Conservation (phyloP, 2,113 vertebrate species). For the Notechis scutatus region DNA sequence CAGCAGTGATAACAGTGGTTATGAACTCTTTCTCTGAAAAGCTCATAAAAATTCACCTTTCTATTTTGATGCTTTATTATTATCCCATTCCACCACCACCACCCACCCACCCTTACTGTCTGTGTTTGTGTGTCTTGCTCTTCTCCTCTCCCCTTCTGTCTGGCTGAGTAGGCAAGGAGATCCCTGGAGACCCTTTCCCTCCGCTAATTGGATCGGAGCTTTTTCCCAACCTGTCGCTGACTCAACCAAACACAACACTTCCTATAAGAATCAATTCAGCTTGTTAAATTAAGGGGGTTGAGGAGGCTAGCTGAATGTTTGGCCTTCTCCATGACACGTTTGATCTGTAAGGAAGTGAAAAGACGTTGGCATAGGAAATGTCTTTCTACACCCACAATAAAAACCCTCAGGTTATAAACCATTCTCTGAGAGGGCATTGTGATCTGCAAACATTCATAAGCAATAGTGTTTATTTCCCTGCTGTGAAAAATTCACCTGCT, state of each 20-base stretch:
- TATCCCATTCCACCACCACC: neutral
- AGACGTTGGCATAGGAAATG: neutral
- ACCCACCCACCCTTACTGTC: neutral
- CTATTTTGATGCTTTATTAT: neutral
- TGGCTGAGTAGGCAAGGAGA: slow-evolving; percentile 12
- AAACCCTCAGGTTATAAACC: neutral
- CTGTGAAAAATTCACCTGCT: neutral
- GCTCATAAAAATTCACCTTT: neutral
- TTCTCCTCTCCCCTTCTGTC: neutral
- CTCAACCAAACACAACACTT: slow-evolving; percentile 3
- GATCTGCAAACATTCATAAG: neutral
- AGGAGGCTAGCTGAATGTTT: neutral
- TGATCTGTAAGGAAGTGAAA: neutral
- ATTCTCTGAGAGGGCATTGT: neutral
- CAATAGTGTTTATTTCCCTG: neutral
- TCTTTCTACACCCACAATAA: neutral
- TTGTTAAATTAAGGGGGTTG: neutral
- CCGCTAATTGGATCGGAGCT: slow-evolving; percentile 20
- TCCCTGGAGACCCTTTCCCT: neutral
- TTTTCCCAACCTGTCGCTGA: slow-evolving; percentile 24
- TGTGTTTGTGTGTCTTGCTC: neutral
- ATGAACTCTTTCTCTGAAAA: neutral
- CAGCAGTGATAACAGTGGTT: neutral
- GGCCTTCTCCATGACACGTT: neutral
- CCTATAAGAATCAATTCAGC: slow-evolving; percentile 12